Base-by-base conservation (phyloP, 2,113 vertebrate genomes). In the Baryphthengus martii region DNA sequence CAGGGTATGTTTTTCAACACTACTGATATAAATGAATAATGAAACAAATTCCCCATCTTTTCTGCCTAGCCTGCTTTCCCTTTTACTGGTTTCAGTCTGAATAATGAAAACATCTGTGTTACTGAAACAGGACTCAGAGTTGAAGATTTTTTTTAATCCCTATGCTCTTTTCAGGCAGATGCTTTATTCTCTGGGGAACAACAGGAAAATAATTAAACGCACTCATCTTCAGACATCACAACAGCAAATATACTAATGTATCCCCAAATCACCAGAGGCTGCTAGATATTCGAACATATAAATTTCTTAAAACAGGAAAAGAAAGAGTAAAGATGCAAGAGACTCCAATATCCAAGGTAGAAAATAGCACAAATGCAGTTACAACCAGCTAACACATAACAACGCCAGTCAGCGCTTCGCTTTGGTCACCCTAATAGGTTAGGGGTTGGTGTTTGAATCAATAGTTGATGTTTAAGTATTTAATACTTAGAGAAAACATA, bases 171-270 rank as follows among this genome's bases (percentile, higher is more conserved):
- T 61, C 89, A 88, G 44, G 50, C 74, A 92, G 85, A 91, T 79
- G 76, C 71, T 89, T 81, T 37, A 47, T 77, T 86, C 96, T 91
- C 86, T 56, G 63, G 83, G 75, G 87, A 93, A 42, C 42, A 76
- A 67, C 70, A 93, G 62, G 89, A 55, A 90, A 88, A 94, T 16
- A 89, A 96, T 96, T 91, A 95, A 83, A 90, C 50, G 81, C 40
- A 73, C 66, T 91, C 58, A 84, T 90, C 78, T 86, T 95, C 85
- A 91, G 88, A 67, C 45, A 92, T 68, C 66, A 63, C 45, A 65
- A 71, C 78, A 74, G 89, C 65, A 96, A 77, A 90, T 74, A 74
- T 2, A 79, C 61, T 79, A 58, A 70, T 2, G 3, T 33, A 53
- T n/a, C 84, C 77, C 70, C 50, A 62, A 86, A 49, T 58, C 95